These are phyloP conservation scores for Leptarthrus brevirostris DNA, from an alignment of 2,888 invertebrate species.

Conservation along the genomic window DNA sequence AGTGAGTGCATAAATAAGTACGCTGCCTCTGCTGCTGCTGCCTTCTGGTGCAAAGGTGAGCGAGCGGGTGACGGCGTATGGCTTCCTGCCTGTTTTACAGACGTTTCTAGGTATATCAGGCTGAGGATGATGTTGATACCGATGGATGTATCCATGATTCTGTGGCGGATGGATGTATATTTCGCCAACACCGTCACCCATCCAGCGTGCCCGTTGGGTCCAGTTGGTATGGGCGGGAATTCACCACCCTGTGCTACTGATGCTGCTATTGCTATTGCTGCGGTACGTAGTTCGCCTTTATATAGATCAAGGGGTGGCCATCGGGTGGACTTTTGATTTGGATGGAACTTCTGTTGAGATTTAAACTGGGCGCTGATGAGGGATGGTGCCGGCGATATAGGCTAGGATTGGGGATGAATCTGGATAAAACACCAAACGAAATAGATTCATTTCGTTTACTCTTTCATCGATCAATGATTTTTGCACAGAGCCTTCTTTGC, in stretches of 20 bases:
- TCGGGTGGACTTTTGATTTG: constrained; percentile 46
- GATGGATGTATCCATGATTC: constrained; percentile 43
- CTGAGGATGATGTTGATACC: background rate
- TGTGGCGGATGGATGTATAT: constrained; percentile 34
- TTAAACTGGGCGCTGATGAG: background rate
- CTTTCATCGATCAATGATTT: constrained; percentile 43
- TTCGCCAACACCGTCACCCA: constrained; percentile 25
- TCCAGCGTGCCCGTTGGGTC: background rate
- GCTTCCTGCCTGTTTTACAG: constrained; percentile 19
- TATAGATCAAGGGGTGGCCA: constrained; percentile 47
- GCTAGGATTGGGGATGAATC: constrained; percentile 32
- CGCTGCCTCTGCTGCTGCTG: background rate
- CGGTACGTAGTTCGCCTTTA: constrained; percentile 44
- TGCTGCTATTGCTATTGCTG: constrained; percentile 16
- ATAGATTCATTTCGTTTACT: constrained; percentile 49
- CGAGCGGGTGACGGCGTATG: constrained; percentile 14
- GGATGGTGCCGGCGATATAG: constrained; percentile 23
- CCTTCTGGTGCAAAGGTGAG: constrained; percentile 30
- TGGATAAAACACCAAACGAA: constrained; percentile 47
- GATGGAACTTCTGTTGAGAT: constrained; percentile 47
- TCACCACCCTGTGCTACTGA: background rate
- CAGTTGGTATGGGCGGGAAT: background rate
- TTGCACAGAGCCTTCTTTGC: constrained; percentile 33
- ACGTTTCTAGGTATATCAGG: constrained; percentile 19
- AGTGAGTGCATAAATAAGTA: constrained; percentile 45